Evolutionary conservation across 2,797 vertebrate species (phyloP), one percentile per base, ranked within the genome.

Genomic region (Propithecus deckenii): DNA sequence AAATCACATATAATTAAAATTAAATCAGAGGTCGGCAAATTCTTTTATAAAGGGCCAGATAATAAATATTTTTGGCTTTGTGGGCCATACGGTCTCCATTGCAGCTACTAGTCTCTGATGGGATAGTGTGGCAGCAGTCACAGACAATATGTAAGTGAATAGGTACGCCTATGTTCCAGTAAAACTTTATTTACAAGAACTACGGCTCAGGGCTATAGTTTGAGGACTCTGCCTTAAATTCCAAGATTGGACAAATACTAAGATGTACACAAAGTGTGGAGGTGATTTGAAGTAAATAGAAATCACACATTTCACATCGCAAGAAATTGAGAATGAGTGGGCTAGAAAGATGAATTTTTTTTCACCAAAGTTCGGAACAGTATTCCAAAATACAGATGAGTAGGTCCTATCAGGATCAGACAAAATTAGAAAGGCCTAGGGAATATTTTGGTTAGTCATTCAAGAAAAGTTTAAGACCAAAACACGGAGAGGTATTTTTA

Each of bases 401-500:
- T n/a, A 35, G 69, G 78, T 48, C 25, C 59, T 41, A 17, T 86
- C 55, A n/a, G 18, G 48, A 89, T 91, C 91, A 88, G 32, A 78
- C 67, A 74, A 72, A 89, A 35, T 75, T 38, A 81, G 83, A 90
- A 89, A 86, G 87, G 38, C 48, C 59, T 38, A 55, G 15, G 32
- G 32, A 78, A 76, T 30, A 4, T 65, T 83, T 79, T 61, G 46
- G 38, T 4, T 69, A 43, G 18, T 86, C 17, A 12, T 67, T 97
- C 79, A 95, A 96, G 87, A 95, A 96, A 87, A 80, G 55, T 92
- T 89, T 89, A 86, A 95, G 8, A 59, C 87, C 81, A 71, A 96
- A 87, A 78, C 75, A 85, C 80, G 52, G 94, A 92, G 91, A 93
- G 84, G 23, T 32, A 23, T 74, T 32, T 97, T 94, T 38, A 48